Percentiles rank a stretch among this genome's conserved stretches.
Evolutionary conservation across 2,888 invertebrate species (phyloP).

Genomic region (Margaritifera margaritifera): DNA sequence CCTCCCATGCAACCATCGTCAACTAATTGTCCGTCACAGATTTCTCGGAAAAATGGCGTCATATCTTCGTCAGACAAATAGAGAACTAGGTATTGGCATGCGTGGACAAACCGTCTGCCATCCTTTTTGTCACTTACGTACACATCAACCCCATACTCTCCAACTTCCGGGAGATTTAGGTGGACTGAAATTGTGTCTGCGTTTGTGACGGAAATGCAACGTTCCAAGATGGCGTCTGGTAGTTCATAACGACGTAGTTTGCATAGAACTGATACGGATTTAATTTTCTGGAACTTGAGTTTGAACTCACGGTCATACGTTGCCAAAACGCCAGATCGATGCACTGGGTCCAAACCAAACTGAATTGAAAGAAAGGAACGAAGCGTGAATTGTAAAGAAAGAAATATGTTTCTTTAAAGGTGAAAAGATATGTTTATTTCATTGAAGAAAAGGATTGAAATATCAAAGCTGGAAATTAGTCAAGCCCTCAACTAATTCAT

Average conservation of each 20-base stretch:
- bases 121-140: constrained; percentile 37
- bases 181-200: constrained; percentile 29
- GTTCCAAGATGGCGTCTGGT: constrained; percentile 22
- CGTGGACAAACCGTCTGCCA: constrained; percentile 31
- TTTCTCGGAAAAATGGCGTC: constrained; percentile 29
- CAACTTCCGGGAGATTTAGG: constrained; percentile 38
- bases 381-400: too few relatives aligned
- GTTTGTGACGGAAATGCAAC: constrained; percentile 30
- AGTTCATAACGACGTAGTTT: constrained; percentile 33
- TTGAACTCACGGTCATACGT: constrained; percentile 26
- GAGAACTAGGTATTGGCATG: constrained; percentile 46
- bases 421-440: too few relatives aligned
- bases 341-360: constrained; percentile 34
- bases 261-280: constrained; percentile 27
- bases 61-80: constrained; percentile 39
- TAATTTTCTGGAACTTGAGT: constrained; percentile 36
- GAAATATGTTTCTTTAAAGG: too few relatives aligned
- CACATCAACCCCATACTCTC: constrained; percentile 49
- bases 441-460: too few relatives aligned
- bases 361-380: constrained; percentile 9
- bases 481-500: too few relatives aligned
- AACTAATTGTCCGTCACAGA: constrained; percentile 20
- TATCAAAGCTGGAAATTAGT: too few relatives aligned
- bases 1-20: constrained; percentile 23
- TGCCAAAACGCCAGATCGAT: constrained; percentile 29